Percentiles rank a stretch among this genome's conserved stretches.
Evolutionary conservation across 2,797 vertebrate genomes (phyloP).

Genomic region (Urocyon cinereoargenteus): DNA sequence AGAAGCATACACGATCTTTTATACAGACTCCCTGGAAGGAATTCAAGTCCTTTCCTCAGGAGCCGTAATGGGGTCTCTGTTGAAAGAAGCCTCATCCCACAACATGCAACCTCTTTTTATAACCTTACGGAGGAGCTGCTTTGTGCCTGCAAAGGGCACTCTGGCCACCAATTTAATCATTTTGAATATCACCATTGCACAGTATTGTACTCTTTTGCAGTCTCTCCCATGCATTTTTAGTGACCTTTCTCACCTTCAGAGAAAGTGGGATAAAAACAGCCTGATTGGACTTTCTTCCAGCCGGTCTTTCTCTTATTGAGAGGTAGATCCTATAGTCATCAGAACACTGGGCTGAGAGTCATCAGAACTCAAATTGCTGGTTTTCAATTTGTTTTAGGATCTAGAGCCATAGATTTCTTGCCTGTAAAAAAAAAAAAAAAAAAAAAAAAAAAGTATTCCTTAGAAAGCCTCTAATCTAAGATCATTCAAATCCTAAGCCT

Average conservation of each 20-base stretch:
- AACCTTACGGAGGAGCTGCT: not conserved
- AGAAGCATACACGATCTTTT: slow-evolving; percentile 80
- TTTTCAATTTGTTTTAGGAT: slow-evolving; percentile 28
- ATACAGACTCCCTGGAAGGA: slow-evolving; percentile 79
- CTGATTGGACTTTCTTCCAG: slow-evolving; percentile 41
- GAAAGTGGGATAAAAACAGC: not conserved
- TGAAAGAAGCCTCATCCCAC: not conserved
- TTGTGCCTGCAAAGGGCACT: not conserved
- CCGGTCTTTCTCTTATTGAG: slow-evolving; percentile 10
- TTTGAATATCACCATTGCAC: slow-evolving; percentile 3
- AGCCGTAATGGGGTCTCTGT: slow-evolving; percentile 17
- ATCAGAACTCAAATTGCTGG: not conserved
- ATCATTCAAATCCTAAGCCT: slow-evolving; percentile 44
- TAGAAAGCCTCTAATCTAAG: slow-evolving; percentile 60
- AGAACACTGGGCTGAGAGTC: not conserved
- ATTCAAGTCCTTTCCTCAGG: slow-evolving; percentile 55
- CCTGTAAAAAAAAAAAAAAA: not conserved
- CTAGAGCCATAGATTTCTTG: not conserved
- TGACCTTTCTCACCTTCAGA: slow-evolving; percentile 64
- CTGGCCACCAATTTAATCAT: slow-evolving; percentile 54
- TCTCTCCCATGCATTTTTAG: slow-evolving; percentile 36
- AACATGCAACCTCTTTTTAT: not conserved
- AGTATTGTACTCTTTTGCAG: not conserved
- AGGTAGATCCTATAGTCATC: not conserved
- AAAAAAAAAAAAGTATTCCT: slow-evolving; percentile 21